Conservation (phyloP, 2,888 invertebrate species). For the Mythimna pallens region DNA sequence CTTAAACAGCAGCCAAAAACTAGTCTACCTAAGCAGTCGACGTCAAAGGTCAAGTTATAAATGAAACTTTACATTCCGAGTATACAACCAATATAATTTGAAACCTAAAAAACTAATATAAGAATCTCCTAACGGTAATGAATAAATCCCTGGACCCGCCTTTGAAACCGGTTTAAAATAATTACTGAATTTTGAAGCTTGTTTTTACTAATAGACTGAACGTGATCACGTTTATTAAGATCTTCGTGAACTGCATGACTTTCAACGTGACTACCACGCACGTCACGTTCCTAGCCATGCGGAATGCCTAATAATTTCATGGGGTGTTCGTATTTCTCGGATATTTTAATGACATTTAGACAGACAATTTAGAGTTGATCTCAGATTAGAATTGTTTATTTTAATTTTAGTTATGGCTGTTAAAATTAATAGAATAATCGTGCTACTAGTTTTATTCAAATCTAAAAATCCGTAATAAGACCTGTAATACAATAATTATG, state of each 20-base stretch:
- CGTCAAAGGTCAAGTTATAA: conserved; percentile 9
- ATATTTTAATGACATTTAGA: neutral
- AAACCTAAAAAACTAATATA: neutral
- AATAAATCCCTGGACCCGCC: neutral
- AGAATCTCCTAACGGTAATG: conserved; percentile 5
- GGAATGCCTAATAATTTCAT: neutral
- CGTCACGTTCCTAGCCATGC: no score
- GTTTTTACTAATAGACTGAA: neutral
- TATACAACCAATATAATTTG: neutral
- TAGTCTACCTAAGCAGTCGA: neutral
- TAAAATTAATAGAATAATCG: neutral
- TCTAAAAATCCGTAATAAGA: no score
- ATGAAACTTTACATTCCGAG: neutral
- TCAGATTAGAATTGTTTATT: neutral
- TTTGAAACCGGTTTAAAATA: neutral
- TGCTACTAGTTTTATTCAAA: neutral
- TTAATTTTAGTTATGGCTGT: neutral
- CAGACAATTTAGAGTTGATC: neutral
- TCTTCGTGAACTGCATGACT: neutral
- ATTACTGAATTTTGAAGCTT: neutral
- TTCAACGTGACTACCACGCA: conserved; percentile 9
- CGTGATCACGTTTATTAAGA: neutral
- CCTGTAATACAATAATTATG: no score
- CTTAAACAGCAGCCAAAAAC: conserved; percentile 14
- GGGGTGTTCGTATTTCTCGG: neutral